These are phyloP conservation scores for Littorina saxatilis DNA, from an alignment of 1,140 invertebrate genomes.

Conservation along the genomic window DNA sequence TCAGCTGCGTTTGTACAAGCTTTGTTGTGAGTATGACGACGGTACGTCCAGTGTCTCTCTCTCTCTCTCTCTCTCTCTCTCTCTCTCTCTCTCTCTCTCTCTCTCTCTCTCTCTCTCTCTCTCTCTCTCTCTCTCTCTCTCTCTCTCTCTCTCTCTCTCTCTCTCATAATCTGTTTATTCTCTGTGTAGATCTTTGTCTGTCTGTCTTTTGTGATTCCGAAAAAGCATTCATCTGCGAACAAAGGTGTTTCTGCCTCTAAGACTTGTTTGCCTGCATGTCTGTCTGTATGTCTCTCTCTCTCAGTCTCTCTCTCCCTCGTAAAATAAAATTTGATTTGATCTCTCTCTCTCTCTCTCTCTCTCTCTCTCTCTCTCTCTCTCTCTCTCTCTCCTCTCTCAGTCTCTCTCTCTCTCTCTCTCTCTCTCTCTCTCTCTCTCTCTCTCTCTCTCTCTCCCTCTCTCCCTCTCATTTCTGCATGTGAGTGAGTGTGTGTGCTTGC, in stretches of 20 bases:
- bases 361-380: slow-evolving; percentile 20
- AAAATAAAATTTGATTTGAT: too few relatives aligned
- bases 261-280: too few relatives aligned
- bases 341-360: not conserved
- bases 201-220: not conserved
- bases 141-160: not conserved
- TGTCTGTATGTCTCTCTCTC: too few relatives aligned
- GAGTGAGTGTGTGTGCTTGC: not conserved
- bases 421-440: not conserved
- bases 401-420: slow-evolving; percentile 15
- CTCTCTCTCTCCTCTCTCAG: slow-evolving; percentile 10
- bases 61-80: slow-evolving; percentile 18
- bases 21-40: too few relatives aligned
- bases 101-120: not conserved
- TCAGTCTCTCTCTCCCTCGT: slow-evolving; percentile 11
- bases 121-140: not conserved
- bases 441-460: not conserved
- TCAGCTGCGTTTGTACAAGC: too few relatives aligned
- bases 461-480: not conserved
- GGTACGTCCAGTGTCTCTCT: too few relatives aligned
- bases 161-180: not conserved
- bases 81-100: not conserved
- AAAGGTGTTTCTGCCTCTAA: too few relatives aligned
- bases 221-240: too few relatives aligned
- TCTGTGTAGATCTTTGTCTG: not conserved